Conservation (phyloP, 2,113 vertebrate genomes). For the Nycticebus coucang region DNA sequence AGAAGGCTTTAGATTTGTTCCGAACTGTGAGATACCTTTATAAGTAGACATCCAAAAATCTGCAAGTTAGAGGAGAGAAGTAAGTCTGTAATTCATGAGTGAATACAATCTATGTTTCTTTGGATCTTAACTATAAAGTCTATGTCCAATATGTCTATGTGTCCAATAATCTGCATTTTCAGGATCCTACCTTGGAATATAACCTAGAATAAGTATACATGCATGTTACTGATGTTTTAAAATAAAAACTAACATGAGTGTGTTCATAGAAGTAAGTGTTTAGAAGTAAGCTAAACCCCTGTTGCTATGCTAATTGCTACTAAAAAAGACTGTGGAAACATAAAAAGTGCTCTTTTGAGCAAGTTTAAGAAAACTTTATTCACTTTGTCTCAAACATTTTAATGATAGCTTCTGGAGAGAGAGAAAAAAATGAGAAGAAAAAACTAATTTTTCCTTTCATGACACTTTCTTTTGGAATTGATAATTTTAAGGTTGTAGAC, state of each 20-base stretch:
- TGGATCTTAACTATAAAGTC: conserved; percentile 46
- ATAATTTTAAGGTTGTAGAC: conserved; percentile 2
- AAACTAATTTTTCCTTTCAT: conserved; percentile 15
- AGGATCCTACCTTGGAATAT: not conserved
- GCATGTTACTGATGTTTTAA: not conserved
- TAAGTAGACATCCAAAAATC: conserved; percentile 15
- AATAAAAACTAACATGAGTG: not conserved
- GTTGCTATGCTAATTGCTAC: not conserved
- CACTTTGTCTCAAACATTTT: conserved; percentile 1
- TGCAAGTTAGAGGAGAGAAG: not conserved
- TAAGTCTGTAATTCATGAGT: conserved; percentile 12
- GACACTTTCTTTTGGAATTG: not conserved
- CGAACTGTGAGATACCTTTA: conserved; percentile 1
- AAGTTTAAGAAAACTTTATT: conserved; percentile 13
- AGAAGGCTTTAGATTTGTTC: not conserved
- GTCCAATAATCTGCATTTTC: not conserved
- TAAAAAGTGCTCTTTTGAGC: not conserved
- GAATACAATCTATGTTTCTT: conserved; percentile 5
- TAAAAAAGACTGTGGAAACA: conserved; percentile 16
- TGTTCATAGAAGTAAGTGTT: not conserved
- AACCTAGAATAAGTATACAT: conserved; percentile 33
- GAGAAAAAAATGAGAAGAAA: not conserved
- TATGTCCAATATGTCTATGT: not conserved
- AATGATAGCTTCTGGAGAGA: conserved; percentile 33
- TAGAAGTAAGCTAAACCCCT: conserved; percentile 30